Base-by-base conservation (phyloP, 1,140 invertebrate genomes). In the Nomia melanderi region DNA sequence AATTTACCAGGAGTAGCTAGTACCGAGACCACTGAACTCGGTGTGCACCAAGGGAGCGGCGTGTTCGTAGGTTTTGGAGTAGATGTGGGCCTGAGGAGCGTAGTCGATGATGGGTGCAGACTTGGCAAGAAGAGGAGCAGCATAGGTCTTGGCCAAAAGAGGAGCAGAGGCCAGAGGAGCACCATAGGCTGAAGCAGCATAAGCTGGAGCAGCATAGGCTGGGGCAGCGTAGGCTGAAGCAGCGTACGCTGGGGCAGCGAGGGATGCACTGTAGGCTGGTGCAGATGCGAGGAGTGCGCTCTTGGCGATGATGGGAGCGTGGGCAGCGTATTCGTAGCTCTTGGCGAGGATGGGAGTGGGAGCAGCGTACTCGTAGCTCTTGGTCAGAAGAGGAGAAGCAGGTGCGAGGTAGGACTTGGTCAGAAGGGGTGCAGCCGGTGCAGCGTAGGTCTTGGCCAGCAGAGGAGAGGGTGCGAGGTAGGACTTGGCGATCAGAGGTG, bases 1-100 rank as follows among this genome's bases (percentile, higher is more conserved):
- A 50, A 4, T 82, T 86, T 93, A 93, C 86, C 92, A 93, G 66
- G 92, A 82, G 79, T 93, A 93, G 71, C 91, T 91, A 66, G 92
- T 86, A 62, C 92, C 92, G 62, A 92, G 86, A 54, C 92, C 92
- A 25, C 84, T 88, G 77, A 93, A 93, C 36, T 88, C 86, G 73
- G 92, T 87, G 81, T 93, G 92, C 0, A 77, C 79, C 7, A 86
- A 54, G 17, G 81, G 67, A 5, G 82, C 63, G 25, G 79, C 64
- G 0, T 75, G 50, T 44, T 44, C 60, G 23, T 66, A 66, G 11
- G 79, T 23, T 59, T 85, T 85, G 53, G 82, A 54, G 29, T 78
- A 20, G 7, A 85, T 0, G 3, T 75, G 81, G 3, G 78, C 41
- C 1, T 90, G 81, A 71, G 86, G 85, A 71, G 85, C 76, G 57